Evolutionary conservation across 2,113 vertebrate genomes (phyloP).

Genomic region (Emydura subglobosa): DNA sequence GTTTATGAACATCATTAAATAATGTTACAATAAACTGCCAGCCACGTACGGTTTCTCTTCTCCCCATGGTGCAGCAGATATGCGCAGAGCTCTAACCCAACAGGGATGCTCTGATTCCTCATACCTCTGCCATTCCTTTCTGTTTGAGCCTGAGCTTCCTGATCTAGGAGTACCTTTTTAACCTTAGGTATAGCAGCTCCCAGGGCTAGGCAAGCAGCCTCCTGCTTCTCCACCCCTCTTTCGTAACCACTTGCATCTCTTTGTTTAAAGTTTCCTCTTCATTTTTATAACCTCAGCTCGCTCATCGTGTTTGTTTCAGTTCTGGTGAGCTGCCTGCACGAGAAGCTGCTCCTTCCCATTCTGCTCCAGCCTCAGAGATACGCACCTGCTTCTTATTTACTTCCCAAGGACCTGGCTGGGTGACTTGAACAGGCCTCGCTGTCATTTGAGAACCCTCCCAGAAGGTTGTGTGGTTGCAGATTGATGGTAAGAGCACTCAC

Average conservation of each 20-base stretch:
- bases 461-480: slow-evolving; percentile 25
- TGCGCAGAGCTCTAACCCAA: neutral
- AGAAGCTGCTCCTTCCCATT: neutral
- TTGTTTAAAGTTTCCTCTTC: neutral
- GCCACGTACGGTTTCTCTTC: neutral
- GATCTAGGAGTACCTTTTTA: neutral
- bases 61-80: neutral
- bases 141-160: neutral
- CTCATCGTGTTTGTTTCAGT: neutral
- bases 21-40: neutral
- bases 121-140: neutral
- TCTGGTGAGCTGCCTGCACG: neutral
- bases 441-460: neutral
- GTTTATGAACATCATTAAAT: neutral
- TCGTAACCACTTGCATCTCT: neutral
- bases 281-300: neutral
- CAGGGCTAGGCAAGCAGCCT: neutral
- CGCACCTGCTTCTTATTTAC: slow-evolving; percentile 35
- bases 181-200: fast-evolving
- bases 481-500: slow-evolving; percentile 30
- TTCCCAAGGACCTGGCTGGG: neutral
- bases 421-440: neutral
- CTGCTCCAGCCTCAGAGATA: neutral
- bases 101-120: neutral
- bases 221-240: neutral